phyloP scores from a whole-genome alignment of 2,113 vertebrate genomes.

The Sander lucioperca region DNA sequence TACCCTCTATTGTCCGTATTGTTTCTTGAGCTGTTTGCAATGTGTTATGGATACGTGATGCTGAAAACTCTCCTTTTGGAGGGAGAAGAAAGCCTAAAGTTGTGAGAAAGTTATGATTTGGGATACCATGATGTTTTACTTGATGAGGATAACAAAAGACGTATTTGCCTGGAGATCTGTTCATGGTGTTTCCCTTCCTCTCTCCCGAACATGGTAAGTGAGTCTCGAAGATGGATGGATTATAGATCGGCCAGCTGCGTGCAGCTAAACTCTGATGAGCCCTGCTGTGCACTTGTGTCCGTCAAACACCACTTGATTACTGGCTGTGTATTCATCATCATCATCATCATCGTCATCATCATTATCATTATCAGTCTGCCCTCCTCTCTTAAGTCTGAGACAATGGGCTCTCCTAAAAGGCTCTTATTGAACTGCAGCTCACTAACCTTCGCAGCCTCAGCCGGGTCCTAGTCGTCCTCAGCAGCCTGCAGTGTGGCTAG shows the following conservation, averaged over 20 bases:
- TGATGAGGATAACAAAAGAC: neutral
- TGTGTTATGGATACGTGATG: neutral
- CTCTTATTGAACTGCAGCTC: constrained; percentile 74
- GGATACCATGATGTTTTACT: neutral
- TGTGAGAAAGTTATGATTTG: neutral
- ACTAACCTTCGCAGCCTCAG: constrained; percentile 51
- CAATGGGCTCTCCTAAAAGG: constrained; percentile 71
- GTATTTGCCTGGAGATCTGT: neutral
- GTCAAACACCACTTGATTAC: constrained; percentile 80
- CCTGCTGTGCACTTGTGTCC: constrained; percentile 66
- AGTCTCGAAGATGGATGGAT: constrained; percentile 42
- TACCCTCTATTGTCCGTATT: neutral
- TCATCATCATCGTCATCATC: constrained; percentile 60
- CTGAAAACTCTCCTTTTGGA: neutral
- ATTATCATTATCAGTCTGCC: constrained; percentile 82
- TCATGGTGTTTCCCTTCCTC: neutral
- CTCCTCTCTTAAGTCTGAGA: constrained; percentile 79
- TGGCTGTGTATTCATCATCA: constrained; percentile 73
- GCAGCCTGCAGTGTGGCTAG: constrained; percentile 66
- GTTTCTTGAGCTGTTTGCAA: neutral
- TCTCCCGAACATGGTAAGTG: constrained; percentile 32
- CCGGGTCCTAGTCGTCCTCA: constrained; percentile 46
- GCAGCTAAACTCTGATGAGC: constrained; percentile 65
- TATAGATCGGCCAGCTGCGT: constrained; percentile 55
- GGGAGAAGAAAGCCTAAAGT: neutral